Base-by-base conservation (phyloP, 53 echinoderm and acorn worm species). In the Mesocentrotus franciscanus region DNA sequence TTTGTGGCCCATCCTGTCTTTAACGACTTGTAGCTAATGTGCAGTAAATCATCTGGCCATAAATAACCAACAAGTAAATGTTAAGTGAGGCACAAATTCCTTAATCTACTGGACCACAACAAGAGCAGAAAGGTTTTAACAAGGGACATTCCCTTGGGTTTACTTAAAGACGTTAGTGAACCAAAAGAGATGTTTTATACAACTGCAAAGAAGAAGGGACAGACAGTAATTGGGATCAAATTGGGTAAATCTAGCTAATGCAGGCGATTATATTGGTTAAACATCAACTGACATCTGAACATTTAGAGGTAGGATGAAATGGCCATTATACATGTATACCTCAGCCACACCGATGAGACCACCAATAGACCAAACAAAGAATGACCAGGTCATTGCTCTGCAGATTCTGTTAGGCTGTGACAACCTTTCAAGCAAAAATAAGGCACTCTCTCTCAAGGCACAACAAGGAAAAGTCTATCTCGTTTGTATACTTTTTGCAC, bases 1-100 rank as follows among this genome's bases (percentile, higher is more conserved):
- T 49, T 49, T 6, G 20, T 24, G 33, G 62, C 22, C 66, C 66
- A 39, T 91, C 39, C 34, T 66, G 29, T 24, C 90, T 60, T 60
- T 60, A 14, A 12, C 62, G 35, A 64, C 64, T 91, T 66, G 24
- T 8, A 30, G 64, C 91, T 91, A 91, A 62, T 91, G 91, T 62
- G 17, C 5, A 62, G 36, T 91, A 91, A 91, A 91, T 64, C 66
- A 35, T 66, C 62, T 58, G 61, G 14, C 61, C 14, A 27, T 90
- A 90, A 91, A 91, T 62, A 66, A 66, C 66, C 8, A 10, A 30
- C 62, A 0, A 56, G 36, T 35, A 91, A 81, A 81, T 4, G 64
- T 64, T 64, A 20, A 75, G 75, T 66, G 8, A 22, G 49, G 13
- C 59, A 87, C 32, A 15, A 58, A 87, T 26, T n/a, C 26, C 57